Base-by-base conservation (phyloP, 2,113 vertebrate species). In the Meriones unguiculatus region DNA sequence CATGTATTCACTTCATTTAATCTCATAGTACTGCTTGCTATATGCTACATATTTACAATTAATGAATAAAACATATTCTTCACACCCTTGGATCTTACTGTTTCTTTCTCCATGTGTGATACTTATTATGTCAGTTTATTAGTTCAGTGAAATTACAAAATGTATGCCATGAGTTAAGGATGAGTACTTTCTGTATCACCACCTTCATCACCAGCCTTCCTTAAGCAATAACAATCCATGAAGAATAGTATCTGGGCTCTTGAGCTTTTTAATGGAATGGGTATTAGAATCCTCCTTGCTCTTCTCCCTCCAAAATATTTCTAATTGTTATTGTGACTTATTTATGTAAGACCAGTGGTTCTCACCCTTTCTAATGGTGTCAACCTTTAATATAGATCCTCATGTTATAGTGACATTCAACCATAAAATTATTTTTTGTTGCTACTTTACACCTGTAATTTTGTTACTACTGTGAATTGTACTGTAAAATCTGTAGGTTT, bases 31-130 rank as follows among this genome's bases (percentile, higher is more conserved):
- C 57, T 77, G 2, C 72, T 92, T 72, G 22, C 3, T 25, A 52
- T 35, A 72, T 86, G n/a, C 35, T 90, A 38, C 88, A 73, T 69
- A 0, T 15, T 0, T 67, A 38, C 70, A 81, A 92, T 11, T 86
- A 62, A 17, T 62, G 32, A 95, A 72, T 65, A 57, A 94, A 95
- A 75, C 0, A 64, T n/a, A 81, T 30, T 78, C 57, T 65, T 69
- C 77, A 12, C 17, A 35, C 2, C 6, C 6, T 52, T 93, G n/a
- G 8, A 90, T 75, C 57, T 84, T 88, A 80, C 25, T 65, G 52
- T 93, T 89, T 59, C 46, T 96, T 93, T 89, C 11, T 78, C 90
- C 15, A 73, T 78, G 54, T 75, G 50, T 93, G 35, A 54, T 80
- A 10, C 65, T 69, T n/a, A 5, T 20, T 24, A 62, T 64, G n/a